Base-by-base conservation (phyloP, 2,888 invertebrate species). In the Patella depressa region DNA sequence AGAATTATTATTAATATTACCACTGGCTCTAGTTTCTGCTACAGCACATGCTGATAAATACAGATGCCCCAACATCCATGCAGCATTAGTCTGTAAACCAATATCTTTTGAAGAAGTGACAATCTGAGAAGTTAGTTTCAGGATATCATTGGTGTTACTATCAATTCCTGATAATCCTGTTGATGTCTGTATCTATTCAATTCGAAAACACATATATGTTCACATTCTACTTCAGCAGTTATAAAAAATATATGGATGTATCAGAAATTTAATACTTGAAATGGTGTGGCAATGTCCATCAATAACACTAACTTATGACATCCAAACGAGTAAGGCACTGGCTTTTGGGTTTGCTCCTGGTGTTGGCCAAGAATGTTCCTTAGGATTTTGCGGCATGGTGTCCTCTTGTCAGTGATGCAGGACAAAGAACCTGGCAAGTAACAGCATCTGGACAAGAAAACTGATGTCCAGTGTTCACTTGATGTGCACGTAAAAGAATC, bases 61-160 rank as follows among this genome's bases (percentile, higher is more conserved):
- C 15, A 88, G 80, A 76, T 88, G 86, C 45, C 89, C 88, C 70
- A 89, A 82, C 84, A 88, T 85, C 88, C 88, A 88, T 11, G 86
- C 85, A 72, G 85, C 81, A 73, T 84, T 82, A 78, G 83, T 81
- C 79, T 87, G 88, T 34, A 88, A 79, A 17, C 86, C 87, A 74
- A 86, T 81, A 78, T 87, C 84, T 77, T 80, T 82, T 73, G 80
- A 77, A 24, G 74, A 82, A 45, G 79, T 79, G 55, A 85, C 72
- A n/a, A 86, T 78, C 15, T 82, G 77, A 54, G 78, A 81, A 14
- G 84, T 79, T 76, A 80, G 71, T 71, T 79, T 82, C 53, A 87
- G 80, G 34, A 88, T 82, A 14, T 82, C 82, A 75, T 84, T 82
- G 34, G 83, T 78, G 74, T 81, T 83, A 0, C 85, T 72, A 75